Base-by-base conservation (phyloP, 2,797 vertebrate species). In the Crenichthys baileyi region DNA sequence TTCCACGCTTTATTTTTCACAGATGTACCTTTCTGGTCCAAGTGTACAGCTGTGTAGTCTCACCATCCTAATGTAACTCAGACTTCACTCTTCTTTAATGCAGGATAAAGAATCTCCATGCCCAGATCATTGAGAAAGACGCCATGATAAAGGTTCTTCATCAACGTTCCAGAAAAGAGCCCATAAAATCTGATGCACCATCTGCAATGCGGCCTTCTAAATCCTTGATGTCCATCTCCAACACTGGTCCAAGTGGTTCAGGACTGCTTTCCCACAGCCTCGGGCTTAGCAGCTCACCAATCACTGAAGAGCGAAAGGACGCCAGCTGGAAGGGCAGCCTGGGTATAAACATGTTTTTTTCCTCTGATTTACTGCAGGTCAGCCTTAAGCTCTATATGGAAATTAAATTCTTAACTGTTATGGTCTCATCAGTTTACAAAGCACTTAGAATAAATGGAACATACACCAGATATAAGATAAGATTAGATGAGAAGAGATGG, bases 101-200 rank as follows among this genome's bases (percentile, higher is more conserved):
- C 84, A 99, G 98, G 93, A 99, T 99, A 83, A 99, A 99, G 94
- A 99, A 96, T 50, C 96, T 99, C 7, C 98, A 99, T 0, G 98
- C 98, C 9, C 98, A 99, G 94, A 99, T 99, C 88, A 99, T 99
- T 58, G 98, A 99, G 92, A 99, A 99, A 87, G 98, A 99, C 0
- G 98, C 98, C 85, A 99, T 99, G 98, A 99, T 99, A 89, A 99
- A 99, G 89, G 98, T 99, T 9, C 96, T 99, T 50, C 98, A 99
- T 90, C 98, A 99, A 91, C 98, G 98, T 20, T 99, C 98, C 9
- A 95, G 97, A 55, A 99, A 99, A 87, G 98, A 99, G 48, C 96
- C 97, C 0, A 94, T 94, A 88, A 99, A 98, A 92, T 94, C 95
- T 0, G 98, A 99, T 4, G 95, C 95, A 20, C 95, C 97, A 0